Conservation (phyloP, 1,140 invertebrate genomes). For the Goniozus legneri region DNA sequence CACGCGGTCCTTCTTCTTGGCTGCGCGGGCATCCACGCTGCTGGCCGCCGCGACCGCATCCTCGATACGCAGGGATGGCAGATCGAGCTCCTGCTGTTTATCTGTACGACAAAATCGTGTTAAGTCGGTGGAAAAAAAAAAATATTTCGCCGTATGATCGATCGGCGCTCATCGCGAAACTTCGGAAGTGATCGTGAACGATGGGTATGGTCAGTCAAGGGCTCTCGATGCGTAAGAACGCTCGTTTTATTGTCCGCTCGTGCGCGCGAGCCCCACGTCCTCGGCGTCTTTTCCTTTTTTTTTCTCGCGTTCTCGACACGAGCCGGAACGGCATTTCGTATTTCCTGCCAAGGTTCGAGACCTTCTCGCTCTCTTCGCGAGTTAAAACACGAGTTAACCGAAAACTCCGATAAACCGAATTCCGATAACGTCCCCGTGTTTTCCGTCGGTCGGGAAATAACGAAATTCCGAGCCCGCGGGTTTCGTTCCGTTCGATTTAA, state of each 20-base stretch:
- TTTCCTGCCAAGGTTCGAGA: no score
- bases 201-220: no score
- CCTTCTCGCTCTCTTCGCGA: no score
- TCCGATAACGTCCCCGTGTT: no score
- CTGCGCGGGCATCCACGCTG: conserved; percentile 46
- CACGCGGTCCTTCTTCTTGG: conserved; percentile 64
- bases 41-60: conserved; percentile 60
- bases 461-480: no score
- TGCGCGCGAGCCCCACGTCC: background rate
- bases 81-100: conserved; percentile 93
- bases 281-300: background rate
- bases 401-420: no score
- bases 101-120: conserved; percentile 58
- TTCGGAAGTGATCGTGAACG: no score
- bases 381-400: no score
- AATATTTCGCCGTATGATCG: conserved; percentile 12
- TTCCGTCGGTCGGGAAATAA: no score
- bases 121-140: conserved; percentile 8
- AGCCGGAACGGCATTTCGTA: no score
- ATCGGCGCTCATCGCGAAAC: conserved; percentile 2
- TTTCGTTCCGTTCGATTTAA: no score
- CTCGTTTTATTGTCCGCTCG: conserved; percentile 18
- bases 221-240: conserved; percentile 21
- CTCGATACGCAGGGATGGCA: conserved; percentile 80
- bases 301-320: background rate